Conservation (phyloP, 2,113 vertebrate genomes). For the Rhinolophus ferrumequinum region DNA sequence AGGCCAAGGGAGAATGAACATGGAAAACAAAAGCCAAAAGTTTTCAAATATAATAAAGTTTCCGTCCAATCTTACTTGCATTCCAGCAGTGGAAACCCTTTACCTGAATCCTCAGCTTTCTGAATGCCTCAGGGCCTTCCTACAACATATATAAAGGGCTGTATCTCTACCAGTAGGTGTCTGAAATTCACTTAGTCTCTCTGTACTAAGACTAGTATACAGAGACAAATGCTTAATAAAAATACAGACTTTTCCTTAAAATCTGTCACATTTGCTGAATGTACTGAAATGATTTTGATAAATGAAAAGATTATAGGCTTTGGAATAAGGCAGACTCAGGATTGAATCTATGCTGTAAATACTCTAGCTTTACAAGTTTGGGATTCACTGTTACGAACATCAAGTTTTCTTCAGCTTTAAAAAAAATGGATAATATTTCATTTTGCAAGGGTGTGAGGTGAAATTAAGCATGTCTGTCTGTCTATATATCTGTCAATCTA, state of each 20-base stretch:
- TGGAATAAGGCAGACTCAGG: neutral
- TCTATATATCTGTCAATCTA: neutral
- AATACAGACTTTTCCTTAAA: neutral
- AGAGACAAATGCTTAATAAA: neutral
- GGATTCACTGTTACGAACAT: neutral
- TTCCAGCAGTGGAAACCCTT: neutral
- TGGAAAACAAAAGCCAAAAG: neutral
- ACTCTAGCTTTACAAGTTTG: neutral
- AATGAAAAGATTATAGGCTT: neutral
- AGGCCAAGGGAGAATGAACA: neutral
- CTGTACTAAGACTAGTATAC: neutral
- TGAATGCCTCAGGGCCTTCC: neutral
- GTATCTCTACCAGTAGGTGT: neutral
- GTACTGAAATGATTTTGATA: neutral
- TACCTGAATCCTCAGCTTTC: neutral
- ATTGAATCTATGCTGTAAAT: neutral
- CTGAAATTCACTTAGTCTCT: neutral
- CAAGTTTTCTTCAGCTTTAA: neutral
- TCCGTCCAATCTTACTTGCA: neutral
- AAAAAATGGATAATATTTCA: neutral
- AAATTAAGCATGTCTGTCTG: neutral
- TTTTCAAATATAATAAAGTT: neutral
- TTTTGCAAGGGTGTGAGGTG: neutral
- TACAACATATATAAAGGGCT: neutral
- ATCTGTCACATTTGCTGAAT: neutral